Evolutionary conservation across 2,888 invertebrate species (phyloP).

Genomic region (Caenorhabditis sp.): DNA sequence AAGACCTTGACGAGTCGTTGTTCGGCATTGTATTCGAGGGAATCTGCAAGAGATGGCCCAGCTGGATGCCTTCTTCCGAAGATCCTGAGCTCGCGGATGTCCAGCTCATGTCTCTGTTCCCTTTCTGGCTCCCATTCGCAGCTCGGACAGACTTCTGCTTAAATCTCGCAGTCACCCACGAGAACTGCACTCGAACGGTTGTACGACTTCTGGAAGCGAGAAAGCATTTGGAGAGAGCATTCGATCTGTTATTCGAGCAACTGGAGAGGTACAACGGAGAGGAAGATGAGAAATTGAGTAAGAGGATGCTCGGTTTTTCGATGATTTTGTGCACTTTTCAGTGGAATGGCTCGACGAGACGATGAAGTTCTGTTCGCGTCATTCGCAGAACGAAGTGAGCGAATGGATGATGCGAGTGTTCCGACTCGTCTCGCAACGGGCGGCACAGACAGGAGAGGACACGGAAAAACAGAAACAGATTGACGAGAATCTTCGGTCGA

Average conservation of each 20-base stretch:
- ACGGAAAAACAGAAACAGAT: conserved; percentile 26
- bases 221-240: conserved; percentile 64
- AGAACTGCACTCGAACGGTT: conserved; percentile 35
- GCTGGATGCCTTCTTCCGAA: conserved; percentile 23
- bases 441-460: conserved; percentile 20
- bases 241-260: conserved; percentile 66
- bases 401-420: conserved; percentile 64
- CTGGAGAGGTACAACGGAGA: conserved; percentile 39
- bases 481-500: conserved; percentile 19
- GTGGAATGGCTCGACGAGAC: conserved; percentile 58
- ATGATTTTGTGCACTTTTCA: conserved; percentile 22
- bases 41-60: conserved; percentile 41
- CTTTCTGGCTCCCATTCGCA: conserved; percentile 73
- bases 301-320: background rate
- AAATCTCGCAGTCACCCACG: conserved; percentile 61
- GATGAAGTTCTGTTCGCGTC: conserved; percentile 46
- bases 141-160: conserved; percentile 70
- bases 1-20: conserved; percentile 71
- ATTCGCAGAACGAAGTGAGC: conserved; percentile 36
- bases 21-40: conserved; percentile 69
- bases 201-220: conserved; percentile 66
- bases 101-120: conserved; percentile 57
- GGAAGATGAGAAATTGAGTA: conserved; percentile 19
- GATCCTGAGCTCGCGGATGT: conserved; percentile 36
- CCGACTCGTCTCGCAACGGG: conserved; percentile 21